Evolutionary conservation across 2,113 vertebrate genomes (phyloP), one percentile per base, ranked within the genome.

Genomic region (Corythornis cristatus): DNA sequence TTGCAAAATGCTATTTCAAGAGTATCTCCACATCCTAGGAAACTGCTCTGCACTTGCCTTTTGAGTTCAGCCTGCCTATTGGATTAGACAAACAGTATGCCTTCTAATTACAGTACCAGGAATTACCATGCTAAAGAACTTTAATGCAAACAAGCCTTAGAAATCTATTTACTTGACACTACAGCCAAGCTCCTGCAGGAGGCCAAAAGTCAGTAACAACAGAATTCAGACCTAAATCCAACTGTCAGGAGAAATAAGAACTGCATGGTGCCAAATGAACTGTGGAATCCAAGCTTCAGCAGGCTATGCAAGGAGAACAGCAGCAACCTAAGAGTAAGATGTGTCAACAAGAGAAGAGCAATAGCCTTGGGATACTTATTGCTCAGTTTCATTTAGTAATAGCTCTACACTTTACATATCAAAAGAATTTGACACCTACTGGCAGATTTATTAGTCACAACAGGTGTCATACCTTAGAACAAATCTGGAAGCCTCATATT

Each of bases 371-470:
- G 89, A 92, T 56, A 88, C 56, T 83, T 75, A 43, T 3, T 78
- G 31, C 80, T 73, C 33, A 14, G 54, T 50, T 91, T 37, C 64
- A 54, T 45, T 81, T 64, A 80, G 56, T 80, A 88, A 80, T 53
- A 35, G 72, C 35, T 75, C 43, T 61, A 45, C 26, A 91, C 65
- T 61, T 61, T 71, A 83, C 26, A 26, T 42, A 66, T n/a, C 8
- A 42, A 20, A 94, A 66, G 15, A 57, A 89, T 72, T 25, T 81
- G 79, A 85, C 79, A 86, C 53, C 56, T 67, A 14, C 65, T 91
- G 43, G n/a, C n/a, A 93, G 43, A 83, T 87, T 42, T 71, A 67
- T 67, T 81, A 88, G 72, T 93, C 87, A 33, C n/a, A 91, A 57
- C 21, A 94, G 43, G 35, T 73, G 19, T 51, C 71, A 83, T 14